Conservation (phyloP, 2,113 vertebrate species). For the Grantiella picta region DNA sequence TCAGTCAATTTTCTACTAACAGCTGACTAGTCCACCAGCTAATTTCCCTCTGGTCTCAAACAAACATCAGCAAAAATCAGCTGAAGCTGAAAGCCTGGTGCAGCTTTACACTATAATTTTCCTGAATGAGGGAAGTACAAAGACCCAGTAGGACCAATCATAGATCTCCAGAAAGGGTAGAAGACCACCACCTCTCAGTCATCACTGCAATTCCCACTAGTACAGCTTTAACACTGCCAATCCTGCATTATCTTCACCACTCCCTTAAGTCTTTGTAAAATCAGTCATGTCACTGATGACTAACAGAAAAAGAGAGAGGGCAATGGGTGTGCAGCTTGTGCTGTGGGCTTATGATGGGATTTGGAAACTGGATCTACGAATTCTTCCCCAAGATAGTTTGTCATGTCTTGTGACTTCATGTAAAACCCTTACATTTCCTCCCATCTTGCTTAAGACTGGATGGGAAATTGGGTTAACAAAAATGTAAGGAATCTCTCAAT, state of each 20-base stretch:
- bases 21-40: background rate
- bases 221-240: background rate
- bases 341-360: background rate
- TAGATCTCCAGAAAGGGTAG: background rate
- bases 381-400: background rate
- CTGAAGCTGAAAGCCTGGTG: background rate
- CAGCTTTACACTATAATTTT: conserved; percentile 19
- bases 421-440: background rate
- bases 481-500: conserved; percentile 32
- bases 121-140: background rate
- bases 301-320: background rate
- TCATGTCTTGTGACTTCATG: background rate
- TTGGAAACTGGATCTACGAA: background rate
- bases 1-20: conserved; percentile 26
- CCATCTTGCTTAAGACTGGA: background rate
- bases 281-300: background rate
- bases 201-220: background rate
- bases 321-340: background rate
- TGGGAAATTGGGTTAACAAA: conserved; percentile 43
- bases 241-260: background rate
- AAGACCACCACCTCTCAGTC: background rate
- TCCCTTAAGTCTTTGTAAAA: background rate
- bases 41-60: conserved; percentile 31
- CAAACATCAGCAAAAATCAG: conserved; percentile 34
- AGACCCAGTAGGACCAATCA: background rate